These are phyloP conservation scores for Palloptera scutellata DNA, from an alignment of 2,888 invertebrate genomes.

Conservation along the genomic window DNA sequence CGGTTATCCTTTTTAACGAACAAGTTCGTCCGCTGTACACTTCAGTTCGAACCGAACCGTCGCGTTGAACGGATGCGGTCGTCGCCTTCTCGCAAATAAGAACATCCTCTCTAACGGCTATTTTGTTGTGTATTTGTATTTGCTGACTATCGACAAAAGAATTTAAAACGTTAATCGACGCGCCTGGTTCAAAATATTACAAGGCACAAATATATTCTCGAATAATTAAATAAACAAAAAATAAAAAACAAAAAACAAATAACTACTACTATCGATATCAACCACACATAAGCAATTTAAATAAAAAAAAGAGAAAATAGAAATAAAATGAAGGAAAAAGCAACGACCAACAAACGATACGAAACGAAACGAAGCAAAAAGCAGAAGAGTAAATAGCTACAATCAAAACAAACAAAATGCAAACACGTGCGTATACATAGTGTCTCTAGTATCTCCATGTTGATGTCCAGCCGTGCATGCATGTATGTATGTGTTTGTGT, in stretches of 20 bases:
- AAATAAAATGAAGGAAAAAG: too few species aligned
- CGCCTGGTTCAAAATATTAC: too few species aligned
- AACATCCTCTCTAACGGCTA: constrained; percentile 16
- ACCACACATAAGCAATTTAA: too few species aligned
- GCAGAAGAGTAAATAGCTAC: constrained; percentile 2
- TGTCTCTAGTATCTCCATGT: constrained; percentile 10
- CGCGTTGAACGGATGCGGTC: constrained; percentile 48
- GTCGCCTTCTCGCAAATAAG: constrained; percentile 2
- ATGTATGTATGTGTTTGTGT: constrained; percentile 9
- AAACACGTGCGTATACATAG: constrained; percentile 13
- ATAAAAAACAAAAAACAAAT: neutral
- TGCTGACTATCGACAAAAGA: too few species aligned
- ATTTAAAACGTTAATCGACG: too few species aligned
- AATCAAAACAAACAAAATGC: neutral
- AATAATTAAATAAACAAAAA: too few species aligned
- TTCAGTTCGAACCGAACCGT: constrained; percentile 54
- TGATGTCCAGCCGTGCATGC: constrained; percentile 1
- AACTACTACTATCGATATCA: neutral
- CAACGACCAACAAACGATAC: constrained; percentile 19
- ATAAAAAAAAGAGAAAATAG: neutral
- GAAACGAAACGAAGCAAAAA: constrained; percentile 16
- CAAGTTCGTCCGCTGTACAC: constrained; percentile 35
- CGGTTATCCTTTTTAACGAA: constrained; percentile 30
- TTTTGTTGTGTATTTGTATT: neutral
- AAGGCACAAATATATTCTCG: too few species aligned